Evolutionary conservation across 2,797 vertebrate genomes (phyloP).

Genomic region (Gymnothorax javanicus): DNA sequence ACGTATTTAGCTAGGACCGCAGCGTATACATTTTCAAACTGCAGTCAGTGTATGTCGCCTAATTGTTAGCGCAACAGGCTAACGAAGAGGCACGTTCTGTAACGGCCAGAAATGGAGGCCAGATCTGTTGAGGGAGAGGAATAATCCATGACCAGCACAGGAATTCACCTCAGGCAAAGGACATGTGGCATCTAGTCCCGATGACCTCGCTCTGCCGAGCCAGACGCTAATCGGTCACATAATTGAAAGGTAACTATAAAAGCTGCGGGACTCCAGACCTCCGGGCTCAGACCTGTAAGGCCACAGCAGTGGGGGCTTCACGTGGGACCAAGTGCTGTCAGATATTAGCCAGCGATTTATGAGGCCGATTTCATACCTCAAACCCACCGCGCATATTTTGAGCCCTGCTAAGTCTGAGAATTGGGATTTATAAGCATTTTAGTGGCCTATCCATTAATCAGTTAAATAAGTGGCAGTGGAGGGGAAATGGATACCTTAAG

Average conservation of each 20-base stretch:
- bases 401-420: background rate
- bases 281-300: background rate
- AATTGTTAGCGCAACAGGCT: background rate
- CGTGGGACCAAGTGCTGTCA: background rate
- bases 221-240: background rate
- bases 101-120: background rate
- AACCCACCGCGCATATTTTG: background rate
- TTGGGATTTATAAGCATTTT: background rate
- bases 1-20: too few species aligned
- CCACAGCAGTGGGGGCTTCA: background rate
- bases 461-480: background rate
- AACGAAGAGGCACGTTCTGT: background rate
- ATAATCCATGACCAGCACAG: background rate
- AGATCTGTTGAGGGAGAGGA: background rate
- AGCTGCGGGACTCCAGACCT: background rate
- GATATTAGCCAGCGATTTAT: background rate
- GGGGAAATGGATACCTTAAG: background rate
- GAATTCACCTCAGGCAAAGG: background rate
- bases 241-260: slow-evolving; percentile 3
- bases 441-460: background rate
- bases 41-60: background rate
- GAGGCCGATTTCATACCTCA: background rate
- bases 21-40: background rate
- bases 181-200: background rate
- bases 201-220: background rate